Evolutionary conservation across 2,888 invertebrate genomes (phyloP), one percentile per base, ranked within the genome.

Genomic region (Pristionchus fissidentatus): DNA sequence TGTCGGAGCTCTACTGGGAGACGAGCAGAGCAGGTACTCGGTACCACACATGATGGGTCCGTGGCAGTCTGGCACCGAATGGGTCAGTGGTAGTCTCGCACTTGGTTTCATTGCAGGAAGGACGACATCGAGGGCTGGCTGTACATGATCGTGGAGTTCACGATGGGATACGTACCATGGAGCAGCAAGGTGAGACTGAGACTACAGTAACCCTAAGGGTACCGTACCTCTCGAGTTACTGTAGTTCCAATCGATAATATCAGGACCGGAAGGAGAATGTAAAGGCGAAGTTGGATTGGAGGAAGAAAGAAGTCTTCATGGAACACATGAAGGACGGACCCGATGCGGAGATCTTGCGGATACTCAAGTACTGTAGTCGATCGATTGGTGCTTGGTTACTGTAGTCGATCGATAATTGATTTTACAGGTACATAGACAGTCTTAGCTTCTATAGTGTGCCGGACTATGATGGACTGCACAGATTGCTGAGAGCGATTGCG

Each of bases 21-120:
- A 43, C 43, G 73, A 73, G 43, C 43, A 43, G 26, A 26, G 73
- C n/a, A 73, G 73, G 73, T 73, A n/a, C n/a, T n/a, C n/a, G n/a
- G n/a, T n/a, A n/a, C n/a, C n/a, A n/a, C n/a, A n/a, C n/a, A n/a
- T n/a, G n/a, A n/a, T n/a, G n/a, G n/a, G n/a, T n/a, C n/a, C n/a
- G n/a, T n/a, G n/a, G n/a, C n/a, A n/a, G n/a, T n/a, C n/a, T n/a
- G n/a, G n/a, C n/a, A 73, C 26, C 22, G 43, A 13, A 29, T n/a
- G 62, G 29, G 35, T 38, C 62, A 38, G 62, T 66, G 38, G 62
- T 22, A 35, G n/a, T n/a, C n/a, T 29, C 13, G 22, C 22, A 29
- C 22, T 19, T 5, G 35, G 29, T 38, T 8, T 66, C 35, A 66
- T 38, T 60, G 15, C 38, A 66, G 62, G 22, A 66, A 66, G 62